Percentiles rank a stretch among this genome's conserved stretches.
Evolutionary conservation across 2,113 vertebrate genomes (phyloP).

Genomic region (Oncorhynchus mykiss): DNA sequence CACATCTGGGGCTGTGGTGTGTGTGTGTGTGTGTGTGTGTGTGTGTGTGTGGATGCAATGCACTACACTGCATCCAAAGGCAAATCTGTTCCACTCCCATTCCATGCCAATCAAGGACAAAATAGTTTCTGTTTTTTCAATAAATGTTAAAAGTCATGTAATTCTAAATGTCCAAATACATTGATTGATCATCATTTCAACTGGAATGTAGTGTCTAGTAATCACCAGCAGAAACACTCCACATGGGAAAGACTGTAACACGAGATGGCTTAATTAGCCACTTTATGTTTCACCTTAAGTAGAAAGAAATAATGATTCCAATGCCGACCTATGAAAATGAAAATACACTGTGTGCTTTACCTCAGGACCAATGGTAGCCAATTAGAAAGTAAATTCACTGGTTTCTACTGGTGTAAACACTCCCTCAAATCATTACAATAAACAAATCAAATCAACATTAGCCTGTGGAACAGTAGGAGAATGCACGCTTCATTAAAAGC

Average conservation of each 20-base stretch:
- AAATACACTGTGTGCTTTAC: constrained; percentile 12
- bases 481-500: constrained; percentile 76
- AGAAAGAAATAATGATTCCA: constrained; percentile 10
- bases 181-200: not conserved
- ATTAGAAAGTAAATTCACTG: constrained; percentile 68
- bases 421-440: constrained; percentile 80
- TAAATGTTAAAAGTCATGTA: no score
- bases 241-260: not conserved
- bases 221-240: not conserved
- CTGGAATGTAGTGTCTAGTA: not conserved
- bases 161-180: not conserved
- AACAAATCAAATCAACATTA: constrained; percentile 85
- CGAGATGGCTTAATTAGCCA: not conserved
- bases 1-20: not conserved
- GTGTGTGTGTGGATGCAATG: no score
- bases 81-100: no score
- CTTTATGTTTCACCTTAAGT: constrained; percentile 8
- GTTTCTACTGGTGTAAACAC: constrained; percentile 75
- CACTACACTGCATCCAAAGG: no score
- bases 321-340: not conserved
- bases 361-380: constrained; percentile 68
- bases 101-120: no score
- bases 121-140: no score
- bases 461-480: constrained; percentile 79
- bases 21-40: no score